Percentiles rank a stretch among this genome's conserved stretches.
Conservation (phyloP, 2,113 vertebrate genomes). For the crab-eating macaque (Macaca fascicularis) region DNA sequence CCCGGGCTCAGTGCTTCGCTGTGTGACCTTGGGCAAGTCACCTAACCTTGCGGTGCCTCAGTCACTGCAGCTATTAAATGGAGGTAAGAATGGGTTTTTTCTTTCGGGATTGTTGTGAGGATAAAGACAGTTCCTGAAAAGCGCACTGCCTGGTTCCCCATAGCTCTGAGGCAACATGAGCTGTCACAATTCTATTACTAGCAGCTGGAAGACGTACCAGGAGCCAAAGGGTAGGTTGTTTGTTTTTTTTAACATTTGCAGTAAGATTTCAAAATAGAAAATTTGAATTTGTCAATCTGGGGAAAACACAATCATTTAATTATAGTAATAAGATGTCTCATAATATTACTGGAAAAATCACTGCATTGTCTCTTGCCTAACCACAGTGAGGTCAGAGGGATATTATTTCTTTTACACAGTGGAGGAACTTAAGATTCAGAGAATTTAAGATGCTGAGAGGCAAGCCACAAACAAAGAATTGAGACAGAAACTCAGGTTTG, state of each 20-base stretch:
- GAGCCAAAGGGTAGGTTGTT: not conserved
- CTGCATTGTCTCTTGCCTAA: not conserved
- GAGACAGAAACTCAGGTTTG: not conserved
- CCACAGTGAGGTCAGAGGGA: not conserved
- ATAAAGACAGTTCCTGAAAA: not conserved
- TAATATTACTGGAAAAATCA: not conserved
- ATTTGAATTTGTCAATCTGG: not conserved
- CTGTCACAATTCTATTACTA: not conserved
- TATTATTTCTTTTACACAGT: not conserved
- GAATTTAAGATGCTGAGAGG: not conserved
- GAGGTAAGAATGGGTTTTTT: not conserved
- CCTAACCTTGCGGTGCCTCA: not conserved
- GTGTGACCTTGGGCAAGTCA: not conserved
- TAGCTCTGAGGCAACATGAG: not conserved
- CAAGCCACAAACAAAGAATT: not conserved
- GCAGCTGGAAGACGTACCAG: not conserved
- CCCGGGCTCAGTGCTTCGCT: not conserved
- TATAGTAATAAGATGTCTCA: not conserved
- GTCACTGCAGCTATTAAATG: not conserved
- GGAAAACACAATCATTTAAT: not conserved
- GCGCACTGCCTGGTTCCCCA: not conserved
- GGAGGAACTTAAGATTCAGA: not conserved
- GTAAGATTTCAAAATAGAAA: slow-evolving; percentile 47
- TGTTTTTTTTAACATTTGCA: not conserved
- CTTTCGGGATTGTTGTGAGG: not conserved